Percentiles rank a stretch among this genome's conserved stretches.
These are phyloP conservation scores for Copsychus sechellarum DNA, from an alignment of 2,113 vertebrate genomes.

Conservation along the genomic window DNA sequence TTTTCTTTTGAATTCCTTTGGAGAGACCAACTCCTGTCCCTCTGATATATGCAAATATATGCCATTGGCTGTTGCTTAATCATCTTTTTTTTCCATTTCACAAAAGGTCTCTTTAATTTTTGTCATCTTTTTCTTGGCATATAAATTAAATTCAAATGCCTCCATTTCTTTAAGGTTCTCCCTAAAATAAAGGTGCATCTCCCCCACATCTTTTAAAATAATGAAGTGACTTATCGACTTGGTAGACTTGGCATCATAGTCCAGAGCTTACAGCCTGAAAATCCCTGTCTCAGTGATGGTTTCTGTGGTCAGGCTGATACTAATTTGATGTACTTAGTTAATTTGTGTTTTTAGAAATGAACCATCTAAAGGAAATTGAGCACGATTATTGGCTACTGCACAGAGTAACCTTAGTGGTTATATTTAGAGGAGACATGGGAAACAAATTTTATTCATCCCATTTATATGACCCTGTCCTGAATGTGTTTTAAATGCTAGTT, in stretches of 20 bases:
- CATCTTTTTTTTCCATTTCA: not conserved
- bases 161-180: not conserved
- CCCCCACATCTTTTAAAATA: not conserved
- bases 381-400: not conserved
- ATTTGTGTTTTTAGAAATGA: not conserved
- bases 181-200: not conserved
- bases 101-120: not conserved
- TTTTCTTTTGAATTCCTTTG: not conserved
- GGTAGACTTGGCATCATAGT: not conserved
- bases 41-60: not conserved
- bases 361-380: not conserved
- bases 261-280: not conserved
- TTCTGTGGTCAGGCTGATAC: not conserved
- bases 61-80: not conserved
- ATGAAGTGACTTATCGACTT: not conserved
- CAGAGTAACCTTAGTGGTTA: not conserved
- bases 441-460: not conserved
- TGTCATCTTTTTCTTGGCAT: not conserved
- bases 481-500: conserved; percentile 24
- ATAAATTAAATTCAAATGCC: not conserved
- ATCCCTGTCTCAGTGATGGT: not conserved
- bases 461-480: not conserved
- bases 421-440: not conserved
- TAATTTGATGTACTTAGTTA: not conserved
- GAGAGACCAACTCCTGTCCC: not conserved